Evolutionary conservation across 2,888 invertebrate species (phyloP).

Genomic region (Augiades crinisus): DNA sequence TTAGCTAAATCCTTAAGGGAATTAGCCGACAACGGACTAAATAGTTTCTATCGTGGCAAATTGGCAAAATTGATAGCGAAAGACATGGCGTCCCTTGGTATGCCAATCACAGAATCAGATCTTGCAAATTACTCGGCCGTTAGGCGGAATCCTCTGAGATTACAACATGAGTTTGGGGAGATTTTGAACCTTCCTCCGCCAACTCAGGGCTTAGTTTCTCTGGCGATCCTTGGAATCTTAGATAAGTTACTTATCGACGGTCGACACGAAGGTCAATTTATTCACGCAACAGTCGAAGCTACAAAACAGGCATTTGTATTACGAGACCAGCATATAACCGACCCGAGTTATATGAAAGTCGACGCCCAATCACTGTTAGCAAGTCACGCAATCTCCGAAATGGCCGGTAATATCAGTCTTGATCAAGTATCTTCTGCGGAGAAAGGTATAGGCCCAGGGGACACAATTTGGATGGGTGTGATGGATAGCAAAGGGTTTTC

Average conservation of each 20-base stretch:
- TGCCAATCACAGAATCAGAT: conserved; percentile 63
- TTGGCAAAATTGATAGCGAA: conserved; percentile 56
- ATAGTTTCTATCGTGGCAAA: conserved; percentile 63
- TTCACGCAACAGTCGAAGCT: conserved; percentile 64
- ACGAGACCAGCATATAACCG: conserved; percentile 53
- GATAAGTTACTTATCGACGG: conserved; percentile 60
- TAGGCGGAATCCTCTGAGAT: conserved; percentile 54
- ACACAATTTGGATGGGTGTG: conserved; percentile 70
- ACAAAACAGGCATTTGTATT: conserved; percentile 37
- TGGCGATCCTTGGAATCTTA: conserved; percentile 60
- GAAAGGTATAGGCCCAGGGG: conserved; percentile 56
- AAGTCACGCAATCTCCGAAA: conserved; percentile 44
- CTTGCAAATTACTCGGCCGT: conserved; percentile 54
- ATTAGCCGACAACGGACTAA: conserved; percentile 55
- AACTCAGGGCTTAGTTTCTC: conserved; percentile 67
- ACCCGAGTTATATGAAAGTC: conserved; percentile 58
- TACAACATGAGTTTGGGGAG: conserved; percentile 56
- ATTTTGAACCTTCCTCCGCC: conserved; percentile 66
- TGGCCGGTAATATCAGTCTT: conserved; percentile 51
- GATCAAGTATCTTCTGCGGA: conserved; percentile 42
- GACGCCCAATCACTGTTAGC: conserved; percentile 51
- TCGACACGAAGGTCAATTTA: conserved; percentile 57
- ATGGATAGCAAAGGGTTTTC: conserved; percentile 71
- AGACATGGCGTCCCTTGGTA: conserved; percentile 54
- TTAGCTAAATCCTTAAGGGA: conserved; percentile 55